Conservation (phyloP, 92 coral and sea anemone species). For the Parazoanthus swiftii region DNA sequence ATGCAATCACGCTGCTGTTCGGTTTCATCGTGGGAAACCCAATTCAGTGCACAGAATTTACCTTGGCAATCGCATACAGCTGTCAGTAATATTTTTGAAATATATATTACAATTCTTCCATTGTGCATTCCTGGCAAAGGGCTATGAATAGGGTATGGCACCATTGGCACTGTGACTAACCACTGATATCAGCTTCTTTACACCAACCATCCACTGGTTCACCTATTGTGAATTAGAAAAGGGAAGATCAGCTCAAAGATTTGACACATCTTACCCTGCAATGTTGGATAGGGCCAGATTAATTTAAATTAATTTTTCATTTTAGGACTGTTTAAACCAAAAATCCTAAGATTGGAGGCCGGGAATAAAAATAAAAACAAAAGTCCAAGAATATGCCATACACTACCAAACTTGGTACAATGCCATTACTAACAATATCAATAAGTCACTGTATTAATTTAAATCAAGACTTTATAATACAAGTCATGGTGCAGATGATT, state of each 20-base stretch:
- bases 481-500: no score
- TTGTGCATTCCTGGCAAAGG: background rate
- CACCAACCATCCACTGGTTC: slow-evolving; percentile 99
- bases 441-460: no score
- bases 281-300: no score
- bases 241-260: background rate
- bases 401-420: no score
- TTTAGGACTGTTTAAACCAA: no score
- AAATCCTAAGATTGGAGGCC: no score
- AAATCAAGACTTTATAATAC: no score
- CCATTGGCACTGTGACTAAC: slow-evolving; percentile 51
- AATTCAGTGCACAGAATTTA: background rate
- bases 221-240: slow-evolving; percentile 57
- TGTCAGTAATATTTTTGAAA: background rate
- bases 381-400: no score
- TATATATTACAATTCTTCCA: slow-evolving; percentile 7
- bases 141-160: slow-evolving; percentile 7
- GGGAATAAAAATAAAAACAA: no score
- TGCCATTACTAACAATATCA: no score
- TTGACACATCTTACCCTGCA: background rate
- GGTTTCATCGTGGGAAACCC: background rate
- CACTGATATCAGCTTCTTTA: slow-evolving; percentile 82
- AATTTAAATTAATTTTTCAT: no score
- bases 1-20: background rate
- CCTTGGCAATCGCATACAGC: background rate